phyloP scores from a whole-genome alignment of 2,113 vertebrate genomes.

The Nerophis ophidion region DNA sequence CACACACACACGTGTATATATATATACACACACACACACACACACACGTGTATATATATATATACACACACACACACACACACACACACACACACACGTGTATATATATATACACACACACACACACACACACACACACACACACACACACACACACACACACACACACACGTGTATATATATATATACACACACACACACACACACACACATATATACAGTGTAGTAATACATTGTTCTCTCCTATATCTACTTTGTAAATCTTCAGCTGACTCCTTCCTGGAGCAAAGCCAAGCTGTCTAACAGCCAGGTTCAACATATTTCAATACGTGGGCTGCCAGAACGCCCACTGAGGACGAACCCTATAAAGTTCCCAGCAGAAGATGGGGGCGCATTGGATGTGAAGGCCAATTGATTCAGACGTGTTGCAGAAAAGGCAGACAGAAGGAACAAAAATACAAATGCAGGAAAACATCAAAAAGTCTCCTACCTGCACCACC shows the following conservation, averaged over 20 bases:
- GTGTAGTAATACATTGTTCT: not conserved
- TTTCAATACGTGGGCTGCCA: constrained; percentile 33
- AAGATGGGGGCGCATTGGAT: constrained; percentile 2
- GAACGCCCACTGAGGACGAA: constrained; percentile 26
- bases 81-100: too few species aligned
- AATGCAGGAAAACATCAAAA: constrained; percentile 2
- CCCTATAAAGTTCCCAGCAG: constrained; percentile 17
- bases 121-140: too few species aligned
- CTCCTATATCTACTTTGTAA: not conserved
- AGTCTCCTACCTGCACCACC: constrained; percentile 84
- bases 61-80: too few species aligned
- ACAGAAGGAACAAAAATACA: not conserved
- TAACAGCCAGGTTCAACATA: constrained; percentile 44
- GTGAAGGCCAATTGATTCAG: constrained; percentile 21
- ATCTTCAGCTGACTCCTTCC: constrained; percentile 13
- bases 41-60: too few species aligned
- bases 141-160: too few species aligned
- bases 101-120: too few species aligned
- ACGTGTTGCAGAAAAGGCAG: constrained; percentile 16
- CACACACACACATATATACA: not conserved
- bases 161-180: too few species aligned
- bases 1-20: too few species aligned
- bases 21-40: too few species aligned
- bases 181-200: too few species aligned
- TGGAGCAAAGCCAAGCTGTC: constrained; percentile 33